These are phyloP conservation scores for Pycnonotus jocosus DNA, from an alignment of 2,113 vertebrate genomes.

Conservation along the genomic window DNA sequence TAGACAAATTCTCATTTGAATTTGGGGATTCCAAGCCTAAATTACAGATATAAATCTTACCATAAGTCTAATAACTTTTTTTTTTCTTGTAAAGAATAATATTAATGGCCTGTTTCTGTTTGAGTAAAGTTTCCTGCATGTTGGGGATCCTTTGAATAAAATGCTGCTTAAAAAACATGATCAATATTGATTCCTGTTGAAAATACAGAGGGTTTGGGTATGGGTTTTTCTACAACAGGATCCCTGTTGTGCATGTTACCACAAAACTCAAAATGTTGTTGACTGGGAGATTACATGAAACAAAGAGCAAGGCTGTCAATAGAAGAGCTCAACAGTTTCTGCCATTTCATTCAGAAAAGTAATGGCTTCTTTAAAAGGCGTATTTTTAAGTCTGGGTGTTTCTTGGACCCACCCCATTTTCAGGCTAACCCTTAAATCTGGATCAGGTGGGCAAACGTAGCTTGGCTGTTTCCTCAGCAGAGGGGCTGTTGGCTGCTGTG, in stretches of 20 bases:
- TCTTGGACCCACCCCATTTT: neutral
- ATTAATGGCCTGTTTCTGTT: neutral
- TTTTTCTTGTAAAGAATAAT: neutral
- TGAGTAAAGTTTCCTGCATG: neutral
- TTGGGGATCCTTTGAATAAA: neutral
- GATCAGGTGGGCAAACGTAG: neutral
- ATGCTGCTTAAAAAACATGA: neutral
- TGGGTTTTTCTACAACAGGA: neutral
- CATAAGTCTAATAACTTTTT: neutral
- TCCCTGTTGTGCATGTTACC: accelerated
- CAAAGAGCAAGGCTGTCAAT: neutral
- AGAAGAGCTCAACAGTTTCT: neutral
- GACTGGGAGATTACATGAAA: neutral
- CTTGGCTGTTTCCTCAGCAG: neutral
- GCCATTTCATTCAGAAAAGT: neutral
- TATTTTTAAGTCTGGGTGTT: neutral
- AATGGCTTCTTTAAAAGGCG: neutral
- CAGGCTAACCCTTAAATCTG: neutral
- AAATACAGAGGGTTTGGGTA: neutral
- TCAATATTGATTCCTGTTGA: neutral
- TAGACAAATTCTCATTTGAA: neutral
- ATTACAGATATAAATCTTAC: neutral
- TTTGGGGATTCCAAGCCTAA: neutral
- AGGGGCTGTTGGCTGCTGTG: neutral
- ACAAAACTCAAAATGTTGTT: neutral